phyloP scores from a whole-genome alignment of 2,113 vertebrate species.

The Tauraco erythrolophus region DNA sequence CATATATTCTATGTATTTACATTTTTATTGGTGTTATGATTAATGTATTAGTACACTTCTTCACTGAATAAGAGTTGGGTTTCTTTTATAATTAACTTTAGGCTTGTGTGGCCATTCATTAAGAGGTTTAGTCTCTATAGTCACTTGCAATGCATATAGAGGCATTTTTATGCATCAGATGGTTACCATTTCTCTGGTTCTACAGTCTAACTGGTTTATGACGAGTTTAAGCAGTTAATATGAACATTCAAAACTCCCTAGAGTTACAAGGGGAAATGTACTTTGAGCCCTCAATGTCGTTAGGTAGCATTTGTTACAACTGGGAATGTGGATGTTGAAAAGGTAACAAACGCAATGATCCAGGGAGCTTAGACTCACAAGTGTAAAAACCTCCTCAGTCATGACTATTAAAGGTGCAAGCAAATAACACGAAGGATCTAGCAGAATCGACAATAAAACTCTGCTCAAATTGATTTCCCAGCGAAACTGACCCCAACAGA shows the following conservation, averaged over 20 bases:
- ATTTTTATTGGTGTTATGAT: background rate
- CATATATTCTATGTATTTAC: fast-evolving
- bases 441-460: constrained; percentile 33
- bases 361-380: constrained; percentile 32
- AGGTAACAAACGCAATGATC: constrained; percentile 41
- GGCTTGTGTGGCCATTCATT: background rate
- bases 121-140: background rate
- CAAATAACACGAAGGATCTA: constrained; percentile 46
- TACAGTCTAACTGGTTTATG: background rate
- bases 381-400: constrained; percentile 44
- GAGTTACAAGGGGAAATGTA: constrained; percentile 18
- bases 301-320: constrained; percentile 41
- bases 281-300: background rate
- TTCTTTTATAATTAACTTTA: background rate
- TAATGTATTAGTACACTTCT: background rate
- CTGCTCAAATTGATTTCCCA: constrained; percentile 57
- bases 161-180: background rate
- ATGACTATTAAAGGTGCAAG: constrained; percentile 51
- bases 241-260: background rate
- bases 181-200: background rate
- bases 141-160: background rate
- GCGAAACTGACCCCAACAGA: constrained; percentile 34
- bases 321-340: constrained; percentile 55
- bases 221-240: background rate
- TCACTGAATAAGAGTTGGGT: background rate